A percentile compares a stretch with the other conserved stretches of the same genome.
phyloP scores from a whole-genome alignment of 1,140 invertebrate genomes.

The Micrasema longulum region DNA sequence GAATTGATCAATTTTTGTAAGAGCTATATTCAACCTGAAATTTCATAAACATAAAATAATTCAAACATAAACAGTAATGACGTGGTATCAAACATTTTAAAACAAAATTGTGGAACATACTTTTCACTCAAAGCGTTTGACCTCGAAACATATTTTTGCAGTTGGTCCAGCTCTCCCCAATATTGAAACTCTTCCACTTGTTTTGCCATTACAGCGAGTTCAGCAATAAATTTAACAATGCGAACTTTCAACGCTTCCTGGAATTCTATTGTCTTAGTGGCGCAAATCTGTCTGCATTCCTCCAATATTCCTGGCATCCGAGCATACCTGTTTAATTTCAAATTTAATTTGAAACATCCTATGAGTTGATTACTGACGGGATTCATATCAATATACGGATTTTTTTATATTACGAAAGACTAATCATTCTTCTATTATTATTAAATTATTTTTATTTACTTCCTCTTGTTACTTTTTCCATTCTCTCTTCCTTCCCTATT shows the following conservation, averaged over 20 bases:
- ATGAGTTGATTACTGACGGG: too few relatives aligned
- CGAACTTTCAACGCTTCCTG: constrained; percentile 75
- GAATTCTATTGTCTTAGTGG: constrained; percentile 87
- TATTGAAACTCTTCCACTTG: constrained; percentile 89
- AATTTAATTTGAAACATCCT: too few relatives aligned
- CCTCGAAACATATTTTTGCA: constrained; percentile 87
- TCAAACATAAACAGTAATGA: neutral
- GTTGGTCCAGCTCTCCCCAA: constrained; percentile 89
- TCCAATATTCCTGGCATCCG: constrained; percentile 85
- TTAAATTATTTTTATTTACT: too few relatives aligned
- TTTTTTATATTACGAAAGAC: too few relatives aligned
- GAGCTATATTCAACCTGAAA: constrained; percentile 72
- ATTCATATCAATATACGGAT: too few relatives aligned
- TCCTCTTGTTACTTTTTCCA: too few relatives aligned
- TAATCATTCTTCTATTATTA: too few relatives aligned
- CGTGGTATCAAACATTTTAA: neutral
- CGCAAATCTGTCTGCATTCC: constrained; percentile 83
- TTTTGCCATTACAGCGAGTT: constrained; percentile 83
- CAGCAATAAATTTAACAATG: constrained; percentile 80
- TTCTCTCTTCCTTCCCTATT: too few relatives aligned
- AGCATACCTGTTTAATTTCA: constrained; percentile 68
- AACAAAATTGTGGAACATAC: constrained; percentile 65
- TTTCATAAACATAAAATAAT: neutral
- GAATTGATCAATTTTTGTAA: constrained; percentile 88
- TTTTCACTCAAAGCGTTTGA: constrained; percentile 80